A percentile compares a stretch with the other conserved stretches of the same genome.
Evolutionary conservation across 2,113 vertebrate genomes (phyloP).

Genomic region (Eolophus roseicapilla): DNA sequence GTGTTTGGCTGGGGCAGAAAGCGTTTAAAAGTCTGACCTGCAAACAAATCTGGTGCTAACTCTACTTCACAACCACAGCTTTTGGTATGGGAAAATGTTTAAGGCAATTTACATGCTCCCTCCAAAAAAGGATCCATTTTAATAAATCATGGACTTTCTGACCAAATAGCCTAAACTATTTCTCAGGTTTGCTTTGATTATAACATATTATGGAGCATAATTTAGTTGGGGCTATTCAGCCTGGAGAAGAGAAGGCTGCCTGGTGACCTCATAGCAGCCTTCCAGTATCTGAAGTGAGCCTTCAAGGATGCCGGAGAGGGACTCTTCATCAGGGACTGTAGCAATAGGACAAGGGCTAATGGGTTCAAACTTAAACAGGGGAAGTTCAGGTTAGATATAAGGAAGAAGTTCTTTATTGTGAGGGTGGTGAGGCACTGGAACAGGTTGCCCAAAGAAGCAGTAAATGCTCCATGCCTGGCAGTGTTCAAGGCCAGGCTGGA

Average conservation of each 20-base stretch:
- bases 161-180: neutral
- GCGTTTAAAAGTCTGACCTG: constrained; percentile 49
- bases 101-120: neutral
- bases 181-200: neutral
- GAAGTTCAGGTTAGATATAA: neutral
- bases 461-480: neutral
- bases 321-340: neutral
- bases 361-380: neutral
- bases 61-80: neutral
- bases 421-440: neutral
- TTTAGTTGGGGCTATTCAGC: neutral
- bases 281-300: neutral
- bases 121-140: neutral
- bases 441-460: neutral
- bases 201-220: neutral
- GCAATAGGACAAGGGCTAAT: neutral
- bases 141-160: neutral
- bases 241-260: neutral
- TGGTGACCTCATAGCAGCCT: neutral
- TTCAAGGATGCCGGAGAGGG: neutral
- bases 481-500: neutral
- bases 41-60: neutral
- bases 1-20: neutral
- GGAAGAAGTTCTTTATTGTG: neutral
- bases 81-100: constrained; percentile 8